Evolutionary conservation across 2,113 vertebrate species (phyloP).

Genomic region (Calyptomena viridis): DNA sequence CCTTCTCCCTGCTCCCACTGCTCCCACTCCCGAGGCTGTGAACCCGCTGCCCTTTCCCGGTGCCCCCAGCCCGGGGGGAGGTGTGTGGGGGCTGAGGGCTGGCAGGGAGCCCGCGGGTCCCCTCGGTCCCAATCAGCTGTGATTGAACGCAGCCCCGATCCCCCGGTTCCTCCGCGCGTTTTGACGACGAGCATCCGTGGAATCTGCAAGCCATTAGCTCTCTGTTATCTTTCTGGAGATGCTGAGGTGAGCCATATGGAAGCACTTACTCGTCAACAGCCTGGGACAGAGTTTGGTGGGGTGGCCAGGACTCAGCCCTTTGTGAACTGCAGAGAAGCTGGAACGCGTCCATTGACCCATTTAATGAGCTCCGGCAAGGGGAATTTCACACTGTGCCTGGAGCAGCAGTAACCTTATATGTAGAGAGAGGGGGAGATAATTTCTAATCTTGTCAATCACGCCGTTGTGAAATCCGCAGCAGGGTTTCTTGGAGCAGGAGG

Average conservation of each 20-base stretch:
- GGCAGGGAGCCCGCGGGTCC: not conserved
- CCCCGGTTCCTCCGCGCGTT: not conserved
- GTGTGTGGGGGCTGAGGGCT: not conserved
- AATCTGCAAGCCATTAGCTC: constrained; percentile 72
- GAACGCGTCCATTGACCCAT: constrained; percentile 70
- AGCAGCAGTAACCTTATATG: constrained; percentile 71
- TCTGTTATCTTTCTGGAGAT: constrained; percentile 71
- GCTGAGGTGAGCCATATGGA: constrained; percentile 73
- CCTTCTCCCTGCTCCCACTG: not conserved
- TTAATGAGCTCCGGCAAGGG: constrained; percentile 74
- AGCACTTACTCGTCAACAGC: constrained; percentile 71
- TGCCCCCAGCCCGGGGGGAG: not conserved
- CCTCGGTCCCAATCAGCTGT: constrained; percentile 46
- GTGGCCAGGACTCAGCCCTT: constrained; percentile 68
- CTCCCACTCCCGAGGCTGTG: accelerated
- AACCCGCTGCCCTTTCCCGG: not conserved
- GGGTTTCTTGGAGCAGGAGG: constrained; percentile 55
- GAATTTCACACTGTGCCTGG: constrained; percentile 73
- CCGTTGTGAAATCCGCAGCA: constrained; percentile 65
- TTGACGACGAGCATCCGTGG: constrained; percentile 42
- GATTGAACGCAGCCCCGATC: constrained; percentile 23
- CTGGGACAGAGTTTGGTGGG: constrained; percentile 66
- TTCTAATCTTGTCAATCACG: constrained; percentile 71
- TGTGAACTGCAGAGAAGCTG: constrained; percentile 71
- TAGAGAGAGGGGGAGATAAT: constrained; percentile 58